A percentile compares a stretch with the other conserved stretches of the same genome.
Conservation (phyloP, 2,113 vertebrate species). For the Pelvicachromis taeniatus region DNA sequence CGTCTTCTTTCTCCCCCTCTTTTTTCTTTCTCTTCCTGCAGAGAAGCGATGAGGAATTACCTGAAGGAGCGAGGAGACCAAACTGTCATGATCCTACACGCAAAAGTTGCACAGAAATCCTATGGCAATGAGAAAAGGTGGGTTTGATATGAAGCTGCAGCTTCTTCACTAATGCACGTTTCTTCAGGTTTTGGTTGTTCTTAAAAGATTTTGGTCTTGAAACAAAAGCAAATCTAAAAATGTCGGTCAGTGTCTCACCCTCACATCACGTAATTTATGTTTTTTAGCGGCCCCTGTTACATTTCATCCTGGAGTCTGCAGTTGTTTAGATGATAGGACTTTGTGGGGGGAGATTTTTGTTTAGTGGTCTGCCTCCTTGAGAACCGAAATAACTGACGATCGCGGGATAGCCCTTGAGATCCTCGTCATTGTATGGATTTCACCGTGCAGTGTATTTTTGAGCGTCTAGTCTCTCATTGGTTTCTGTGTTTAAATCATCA, state of each 20-base stretch:
- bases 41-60: slow-evolving; percentile 99
- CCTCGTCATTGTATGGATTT: neutral
- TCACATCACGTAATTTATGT: neutral
- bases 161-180: neutral
- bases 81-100: slow-evolving; percentile 98
- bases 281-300: rapidly evolving
- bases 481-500: neutral
- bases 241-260: neutral
- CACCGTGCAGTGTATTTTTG: neutral
- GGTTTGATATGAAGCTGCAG: neutral
- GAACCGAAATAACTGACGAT: neutral
- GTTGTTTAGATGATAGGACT: neutral
- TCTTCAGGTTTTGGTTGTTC: neutral
- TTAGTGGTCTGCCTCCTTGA: neutral
- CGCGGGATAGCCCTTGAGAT: neutral
- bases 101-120: slow-evolving; percentile 98
- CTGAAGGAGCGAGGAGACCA: slow-evolving; percentile 99
- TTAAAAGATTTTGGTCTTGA: neutral
- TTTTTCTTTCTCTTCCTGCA: slow-evolving; percentile 42
- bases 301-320: neutral
- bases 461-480: neutral
- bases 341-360: neutral
- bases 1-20: neutral
- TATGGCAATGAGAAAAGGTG: slow-evolving; percentile 99
- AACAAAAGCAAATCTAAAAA: neutral